Base-by-base conservation (phyloP, 2,113 vertebrate genomes). In the Mastomys natalensis region DNA sequence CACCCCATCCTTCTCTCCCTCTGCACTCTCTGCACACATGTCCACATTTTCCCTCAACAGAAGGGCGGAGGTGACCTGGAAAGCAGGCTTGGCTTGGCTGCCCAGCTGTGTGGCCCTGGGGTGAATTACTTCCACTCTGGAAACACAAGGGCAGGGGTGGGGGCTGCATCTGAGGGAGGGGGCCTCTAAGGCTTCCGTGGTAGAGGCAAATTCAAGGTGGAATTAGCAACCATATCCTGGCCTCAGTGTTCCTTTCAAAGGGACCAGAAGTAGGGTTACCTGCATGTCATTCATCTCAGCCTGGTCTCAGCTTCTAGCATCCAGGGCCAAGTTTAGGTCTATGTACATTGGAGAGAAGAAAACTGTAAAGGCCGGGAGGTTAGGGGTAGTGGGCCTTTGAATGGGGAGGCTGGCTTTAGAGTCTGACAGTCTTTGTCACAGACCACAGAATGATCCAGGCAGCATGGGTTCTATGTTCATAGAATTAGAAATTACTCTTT, bases 61-160 rank as follows among this genome's bases (percentile, higher is more conserved):
- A 40, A 62, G 9, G 48, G 60, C 81, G 0, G 26, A 91, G 34
- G 87, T 96, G 97, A 97, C 96, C 97, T 96, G 97, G 95, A 97
- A 96, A 96, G 76, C 31, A 58, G 92, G 29, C 10, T 91, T 70
- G 90, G 64, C 29, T 93, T 66, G 70, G 53, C 91, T 89, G 90
- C 64, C 96, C 97, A 97, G 97, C 96, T 96, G 94, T 94, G 85
- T 94, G 64, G 78, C 96, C 93, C 62, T 85, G 88, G 95, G 95
- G 80, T 80, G 45, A 95, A 96, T 97, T 96, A 96, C 60, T 97
- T 97, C 95, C 88, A 95, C 93, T 90, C 80, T 78, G 87, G 91
- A 95, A 96, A 97, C 84, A 5, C 19, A 87, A 72, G 45, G 70
- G 51, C 40, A 88, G 43, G 80, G n/a, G 7, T 2, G 34, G 70